Evolutionary conservation across 2,888 invertebrate species (phyloP).

Genomic region (Ochropleura leucogaster): DNA sequence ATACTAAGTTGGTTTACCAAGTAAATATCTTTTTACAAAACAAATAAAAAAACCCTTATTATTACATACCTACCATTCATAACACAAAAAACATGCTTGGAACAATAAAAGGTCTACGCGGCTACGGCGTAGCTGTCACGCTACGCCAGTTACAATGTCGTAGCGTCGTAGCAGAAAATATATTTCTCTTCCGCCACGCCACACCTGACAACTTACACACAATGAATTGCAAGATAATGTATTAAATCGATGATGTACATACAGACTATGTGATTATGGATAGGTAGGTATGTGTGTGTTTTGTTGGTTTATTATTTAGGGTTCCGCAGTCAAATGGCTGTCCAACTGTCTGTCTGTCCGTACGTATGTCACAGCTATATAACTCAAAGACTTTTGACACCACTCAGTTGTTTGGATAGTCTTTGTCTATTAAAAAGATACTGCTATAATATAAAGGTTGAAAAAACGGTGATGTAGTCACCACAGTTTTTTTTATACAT

Average conservation of each 20-base stretch:
- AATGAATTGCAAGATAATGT: constrained; percentile 36
- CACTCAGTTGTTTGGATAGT: too few species aligned
- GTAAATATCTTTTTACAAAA: not conserved
- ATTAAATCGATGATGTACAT: constrained; percentile 4
- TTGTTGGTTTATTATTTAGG: not conserved
- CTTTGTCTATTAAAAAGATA: too few species aligned
- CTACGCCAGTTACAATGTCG: constrained; percentile 44
- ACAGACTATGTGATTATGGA: not conserved
- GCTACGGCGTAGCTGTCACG: constrained; percentile 57
- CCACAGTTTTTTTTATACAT: too few species aligned
- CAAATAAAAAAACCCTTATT: not conserved
- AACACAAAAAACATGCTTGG: not conserved
- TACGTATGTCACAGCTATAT: too few species aligned
- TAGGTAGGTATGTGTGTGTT: not conserved
- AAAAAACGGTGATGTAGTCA: too few species aligned
- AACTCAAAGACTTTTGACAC: too few species aligned
- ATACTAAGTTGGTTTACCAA: not conserved
- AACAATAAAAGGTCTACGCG: constrained; percentile 33
- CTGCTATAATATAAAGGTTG: too few species aligned
- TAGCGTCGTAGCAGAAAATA: constrained; percentile 49
- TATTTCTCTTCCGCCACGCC: constrained; percentile 34
- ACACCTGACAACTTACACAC: constrained; percentile 32
- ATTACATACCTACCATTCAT: not conserved
- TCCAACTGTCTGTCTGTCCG: too few species aligned
- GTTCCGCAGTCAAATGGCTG: too few species aligned